These are phyloP conservation scores for Phylloscopus trochilus DNA, from an alignment of 2,113 vertebrate genomes.

Conservation along the genomic window DNA sequence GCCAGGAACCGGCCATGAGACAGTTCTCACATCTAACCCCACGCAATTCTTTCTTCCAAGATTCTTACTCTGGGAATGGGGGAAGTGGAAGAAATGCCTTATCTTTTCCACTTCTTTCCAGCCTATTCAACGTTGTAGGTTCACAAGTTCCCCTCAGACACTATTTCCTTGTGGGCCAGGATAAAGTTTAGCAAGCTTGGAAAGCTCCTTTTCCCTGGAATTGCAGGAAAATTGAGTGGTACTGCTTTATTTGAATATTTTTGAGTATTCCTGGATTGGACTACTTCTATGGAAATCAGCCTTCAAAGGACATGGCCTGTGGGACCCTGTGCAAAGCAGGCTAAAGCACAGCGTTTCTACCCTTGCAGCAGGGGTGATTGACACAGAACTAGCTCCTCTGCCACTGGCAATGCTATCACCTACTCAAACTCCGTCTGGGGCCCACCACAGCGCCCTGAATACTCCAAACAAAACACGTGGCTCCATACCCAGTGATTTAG, in stretches of 20 bases:
- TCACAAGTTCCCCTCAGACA: not conserved
- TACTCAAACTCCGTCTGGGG: not conserved
- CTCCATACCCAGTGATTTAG: not conserved
- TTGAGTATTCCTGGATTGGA: not conserved
- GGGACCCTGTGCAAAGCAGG: not conserved
- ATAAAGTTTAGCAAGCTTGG: not conserved
- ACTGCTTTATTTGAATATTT: not conserved
- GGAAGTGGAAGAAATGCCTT: not conserved
- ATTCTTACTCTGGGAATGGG: not conserved
- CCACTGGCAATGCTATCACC: not conserved
- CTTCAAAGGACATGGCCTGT: fast-evolving
- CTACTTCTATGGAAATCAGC: not conserved
- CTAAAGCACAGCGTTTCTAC: not conserved
- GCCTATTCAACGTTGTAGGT: fast-evolving
- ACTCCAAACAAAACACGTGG: not conserved
- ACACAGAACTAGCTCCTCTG: not conserved
- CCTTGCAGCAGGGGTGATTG: not conserved
- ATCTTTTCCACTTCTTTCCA: not conserved
- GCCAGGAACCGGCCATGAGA: not conserved
- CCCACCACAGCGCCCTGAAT: not conserved
- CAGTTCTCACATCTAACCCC: not conserved
- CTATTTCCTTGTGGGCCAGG: not conserved
- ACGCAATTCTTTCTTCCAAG: not conserved
- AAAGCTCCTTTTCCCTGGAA: not conserved
- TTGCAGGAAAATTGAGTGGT: not conserved